These are phyloP conservation scores for Guaruba guarouba DNA, from an alignment of 2,113 vertebrate species.

Conservation along the genomic window DNA sequence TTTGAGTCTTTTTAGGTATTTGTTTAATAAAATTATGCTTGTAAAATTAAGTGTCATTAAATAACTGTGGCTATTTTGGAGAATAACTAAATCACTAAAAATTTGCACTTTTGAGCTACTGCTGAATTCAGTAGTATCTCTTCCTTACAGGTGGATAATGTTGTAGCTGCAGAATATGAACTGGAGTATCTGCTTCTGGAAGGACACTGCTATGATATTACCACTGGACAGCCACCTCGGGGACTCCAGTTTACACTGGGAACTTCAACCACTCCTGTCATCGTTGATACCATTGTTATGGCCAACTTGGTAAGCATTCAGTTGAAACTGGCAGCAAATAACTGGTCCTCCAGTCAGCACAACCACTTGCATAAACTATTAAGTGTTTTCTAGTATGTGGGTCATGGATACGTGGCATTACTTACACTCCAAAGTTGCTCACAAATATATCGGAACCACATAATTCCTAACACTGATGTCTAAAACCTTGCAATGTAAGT, in stretches of 20 bases:
- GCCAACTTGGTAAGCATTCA: slow-evolving; percentile 86
- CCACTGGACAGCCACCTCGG: slow-evolving; percentile 92
- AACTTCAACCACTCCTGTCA: slow-evolving; percentile 82
- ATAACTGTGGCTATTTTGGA: background rate
- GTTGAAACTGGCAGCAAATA: rapidly evolving
- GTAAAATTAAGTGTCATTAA: background rate
- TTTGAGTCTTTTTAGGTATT: background rate
- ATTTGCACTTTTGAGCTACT: background rate
- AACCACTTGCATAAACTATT: background rate
- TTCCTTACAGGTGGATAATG: slow-evolving; percentile 84
- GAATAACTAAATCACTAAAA: background rate
- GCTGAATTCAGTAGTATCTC: background rate
- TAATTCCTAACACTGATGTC: background rate
- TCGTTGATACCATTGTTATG: slow-evolving; percentile 97
- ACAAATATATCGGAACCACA: background rate
- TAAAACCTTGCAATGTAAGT: background rate
- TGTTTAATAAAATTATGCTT: background rate
- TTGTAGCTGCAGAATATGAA: slow-evolving; percentile 93
- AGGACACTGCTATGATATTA: slow-evolving; percentile 97
- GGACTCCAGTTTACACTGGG: slow-evolving; percentile 96
- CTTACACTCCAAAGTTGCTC: background rate
- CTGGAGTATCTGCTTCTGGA: slow-evolving; percentile 93
- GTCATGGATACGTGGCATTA: rapidly evolving
- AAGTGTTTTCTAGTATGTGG: rapidly evolving
- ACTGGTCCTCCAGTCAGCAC: background rate